These are phyloP conservation scores for Villa cingulata DNA, from an alignment of 2,888 invertebrate genomes.

Conservation along the genomic window DNA sequence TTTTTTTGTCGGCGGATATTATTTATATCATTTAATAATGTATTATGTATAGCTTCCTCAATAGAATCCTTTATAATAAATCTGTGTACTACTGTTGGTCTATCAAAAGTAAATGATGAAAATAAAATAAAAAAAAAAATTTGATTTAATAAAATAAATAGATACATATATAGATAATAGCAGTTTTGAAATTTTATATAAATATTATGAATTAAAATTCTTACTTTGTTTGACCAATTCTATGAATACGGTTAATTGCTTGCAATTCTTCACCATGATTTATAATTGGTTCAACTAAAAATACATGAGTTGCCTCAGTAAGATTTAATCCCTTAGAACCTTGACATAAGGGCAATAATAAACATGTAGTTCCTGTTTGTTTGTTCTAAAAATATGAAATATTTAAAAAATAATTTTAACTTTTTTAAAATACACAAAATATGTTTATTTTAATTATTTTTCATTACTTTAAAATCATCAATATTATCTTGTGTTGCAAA, in stretches of 20 bases:
- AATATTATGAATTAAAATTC: constrained; percentile 13
- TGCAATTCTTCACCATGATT: constrained; percentile 61
- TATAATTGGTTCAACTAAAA: constrained; percentile 59
- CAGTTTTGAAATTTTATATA: neutral
- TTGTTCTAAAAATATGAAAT: constrained; percentile 25
- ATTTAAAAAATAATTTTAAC: neutral
- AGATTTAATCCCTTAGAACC: constrained; percentile 70
- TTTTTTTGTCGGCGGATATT: constrained; percentile 37
- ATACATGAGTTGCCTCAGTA: constrained; percentile 63
- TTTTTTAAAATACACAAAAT: neutral
- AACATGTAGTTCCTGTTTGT: constrained; percentile 37
- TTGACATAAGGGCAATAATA: constrained; percentile 51
- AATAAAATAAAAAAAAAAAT: neutral
- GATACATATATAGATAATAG: neutral
- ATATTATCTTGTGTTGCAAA: constrained; percentile 28
- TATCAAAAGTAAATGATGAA: constrained; percentile 11
- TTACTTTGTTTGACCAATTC: constrained; percentile 63
- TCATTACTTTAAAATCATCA: constrained; percentile 41
- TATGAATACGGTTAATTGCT: constrained; percentile 63
- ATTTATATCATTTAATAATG: constrained; percentile 34
- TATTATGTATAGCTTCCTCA: constrained; percentile 50
- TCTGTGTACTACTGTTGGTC: constrained; percentile 53
- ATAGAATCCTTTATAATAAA: constrained; percentile 55
- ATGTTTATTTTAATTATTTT: neutral
- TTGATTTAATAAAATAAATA: neutral